Evolutionary conservation across 2,888 invertebrate species (phyloP).

Genomic region (Coremacera marginata): DNA sequence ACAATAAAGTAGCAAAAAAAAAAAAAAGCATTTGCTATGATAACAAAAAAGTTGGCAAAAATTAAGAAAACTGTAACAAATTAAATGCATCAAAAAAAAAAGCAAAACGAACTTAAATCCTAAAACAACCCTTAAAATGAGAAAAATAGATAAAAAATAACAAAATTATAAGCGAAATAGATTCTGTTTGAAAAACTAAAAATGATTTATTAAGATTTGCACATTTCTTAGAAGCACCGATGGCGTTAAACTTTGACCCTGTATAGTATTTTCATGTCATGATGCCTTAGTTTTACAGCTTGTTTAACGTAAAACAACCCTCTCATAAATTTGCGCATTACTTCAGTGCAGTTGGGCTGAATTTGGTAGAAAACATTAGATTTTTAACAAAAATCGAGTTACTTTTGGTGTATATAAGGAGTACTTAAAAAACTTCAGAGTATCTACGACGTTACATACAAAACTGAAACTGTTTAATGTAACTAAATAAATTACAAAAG

Average conservation of each 20-base stretch:
- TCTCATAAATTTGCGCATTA: not conserved
- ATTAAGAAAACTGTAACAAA: not conserved
- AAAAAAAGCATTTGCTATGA: not conserved
- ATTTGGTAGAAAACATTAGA: not conserved
- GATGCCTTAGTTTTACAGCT: not conserved
- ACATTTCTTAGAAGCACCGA: not conserved
- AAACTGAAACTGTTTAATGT: too few species aligned
- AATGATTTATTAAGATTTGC: not conserved
- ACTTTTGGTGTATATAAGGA: too few species aligned
- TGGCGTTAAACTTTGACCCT: not conserved
- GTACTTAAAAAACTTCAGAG: too few species aligned
- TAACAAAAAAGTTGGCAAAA: not conserved
- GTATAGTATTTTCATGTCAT: not conserved
- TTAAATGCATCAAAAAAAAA: not conserved
- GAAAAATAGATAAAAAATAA: not conserved
- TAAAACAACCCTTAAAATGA: not conserved
- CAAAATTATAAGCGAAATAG: not conserved
- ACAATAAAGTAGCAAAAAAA: not conserved
- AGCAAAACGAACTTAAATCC: too few species aligned
- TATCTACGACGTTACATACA: too few species aligned
- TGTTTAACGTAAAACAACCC: not conserved
- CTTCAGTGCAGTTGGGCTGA: not conserved
- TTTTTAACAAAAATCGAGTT: too few species aligned
- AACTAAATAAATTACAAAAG: too few species aligned
- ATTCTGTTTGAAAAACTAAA: not conserved